Evolutionary conservation across 2,888 invertebrate species (phyloP).

Genomic region (Aleiodes leptofemur): DNA sequence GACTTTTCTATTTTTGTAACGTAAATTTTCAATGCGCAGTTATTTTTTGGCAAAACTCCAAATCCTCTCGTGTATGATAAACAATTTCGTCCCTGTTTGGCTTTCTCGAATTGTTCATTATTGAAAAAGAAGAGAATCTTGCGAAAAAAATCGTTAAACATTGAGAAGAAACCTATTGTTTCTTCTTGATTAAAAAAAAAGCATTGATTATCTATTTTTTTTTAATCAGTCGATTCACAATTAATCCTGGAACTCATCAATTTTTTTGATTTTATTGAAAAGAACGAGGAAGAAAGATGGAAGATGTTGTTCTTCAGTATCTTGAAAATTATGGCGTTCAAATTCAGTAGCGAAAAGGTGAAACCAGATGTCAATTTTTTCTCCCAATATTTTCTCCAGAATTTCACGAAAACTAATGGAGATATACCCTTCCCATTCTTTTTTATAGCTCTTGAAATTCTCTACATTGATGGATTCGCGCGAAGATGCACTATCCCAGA

Average conservation of each 20-base stretch:
- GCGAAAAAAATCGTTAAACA: background rate
- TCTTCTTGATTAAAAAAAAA: background rate
- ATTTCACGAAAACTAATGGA: no score
- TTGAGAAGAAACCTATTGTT: background rate
- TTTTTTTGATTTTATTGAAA: no score
- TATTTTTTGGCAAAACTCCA: conserved; percentile 71
- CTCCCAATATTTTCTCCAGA: background rate
- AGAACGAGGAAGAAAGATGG: no score
- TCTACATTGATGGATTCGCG: no score
- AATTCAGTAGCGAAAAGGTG: no score
- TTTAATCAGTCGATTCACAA: background rate
- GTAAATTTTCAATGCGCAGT: conserved; percentile 71
- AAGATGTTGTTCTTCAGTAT: no score
- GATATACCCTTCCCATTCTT: no score
- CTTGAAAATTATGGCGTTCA: no score
- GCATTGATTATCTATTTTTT: background rate
- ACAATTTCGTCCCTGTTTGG: conserved; percentile 68
- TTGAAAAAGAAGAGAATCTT: background rate
- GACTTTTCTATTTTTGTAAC: conserved; percentile 69
- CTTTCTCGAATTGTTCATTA: conserved; percentile 44
- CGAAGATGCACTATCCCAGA: no score
- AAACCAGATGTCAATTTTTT: no score
- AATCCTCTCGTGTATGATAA: conserved; percentile 60
- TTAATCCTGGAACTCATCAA: no score
- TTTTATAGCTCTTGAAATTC: no score